Conservation (phyloP, 2,113 vertebrate genomes). For the Ahaetulla prasina region DNA sequence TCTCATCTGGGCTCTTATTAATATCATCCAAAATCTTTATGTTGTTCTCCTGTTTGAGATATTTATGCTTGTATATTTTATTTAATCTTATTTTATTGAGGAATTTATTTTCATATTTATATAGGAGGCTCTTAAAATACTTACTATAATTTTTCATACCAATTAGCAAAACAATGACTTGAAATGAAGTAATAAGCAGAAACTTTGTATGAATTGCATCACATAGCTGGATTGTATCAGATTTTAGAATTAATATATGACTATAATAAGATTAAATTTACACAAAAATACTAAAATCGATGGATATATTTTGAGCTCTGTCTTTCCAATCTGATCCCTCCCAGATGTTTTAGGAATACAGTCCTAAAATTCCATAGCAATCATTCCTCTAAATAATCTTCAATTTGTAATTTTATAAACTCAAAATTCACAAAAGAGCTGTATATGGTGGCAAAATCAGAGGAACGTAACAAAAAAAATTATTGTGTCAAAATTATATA, state of each 20-base stretch:
- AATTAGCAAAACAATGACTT: not conserved
- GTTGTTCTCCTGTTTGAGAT: not conserved
- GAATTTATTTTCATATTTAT: not conserved
- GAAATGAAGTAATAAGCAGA: not conserved
- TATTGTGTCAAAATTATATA: not conserved
- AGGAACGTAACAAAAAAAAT: not conserved
- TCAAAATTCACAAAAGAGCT: not conserved
- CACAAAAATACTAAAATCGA: not conserved
- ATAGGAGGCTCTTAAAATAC: not conserved
- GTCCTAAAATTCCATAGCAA: not conserved
- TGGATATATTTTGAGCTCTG: not conserved
- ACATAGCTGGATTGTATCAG: not conserved
- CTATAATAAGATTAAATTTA: not conserved
- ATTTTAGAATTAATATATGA: not conserved
- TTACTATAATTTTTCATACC: not conserved
- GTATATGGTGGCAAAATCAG: not conserved
- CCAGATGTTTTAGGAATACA: not conserved
- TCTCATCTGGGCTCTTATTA: not conserved
- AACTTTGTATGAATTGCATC: not conserved
- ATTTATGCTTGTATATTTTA: not conserved
- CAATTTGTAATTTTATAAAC: not conserved
- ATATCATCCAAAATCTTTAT: not conserved
- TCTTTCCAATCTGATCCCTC: not conserved
- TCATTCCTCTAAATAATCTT: not conserved
- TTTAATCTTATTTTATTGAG: not conserved